phyloP scores from a whole-genome alignment of 2,113 vertebrate species.

The Centropus unirufus region DNA sequence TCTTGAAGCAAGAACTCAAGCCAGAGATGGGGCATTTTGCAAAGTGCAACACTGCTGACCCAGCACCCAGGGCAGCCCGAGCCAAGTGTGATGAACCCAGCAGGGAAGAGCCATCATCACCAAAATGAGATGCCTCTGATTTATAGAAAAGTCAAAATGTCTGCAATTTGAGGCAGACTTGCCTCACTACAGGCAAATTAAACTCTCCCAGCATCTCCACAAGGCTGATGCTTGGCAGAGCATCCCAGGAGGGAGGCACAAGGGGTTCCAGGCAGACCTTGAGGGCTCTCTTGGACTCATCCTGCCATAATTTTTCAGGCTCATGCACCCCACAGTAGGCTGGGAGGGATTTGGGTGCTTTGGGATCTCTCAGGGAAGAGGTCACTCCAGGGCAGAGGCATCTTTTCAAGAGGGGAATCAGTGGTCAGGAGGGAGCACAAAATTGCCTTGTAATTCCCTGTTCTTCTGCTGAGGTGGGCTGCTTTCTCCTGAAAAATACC shows the following conservation, averaged over 20 bases:
- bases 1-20: neutral
- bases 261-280: neutral
- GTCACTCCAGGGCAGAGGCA: neutral
- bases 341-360: neutral
- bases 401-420: neutral
- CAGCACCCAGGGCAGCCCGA: accelerated
- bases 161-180: neutral
- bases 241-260: accelerated
- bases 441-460: neutral
- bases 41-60: neutral
- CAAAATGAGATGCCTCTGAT: neutral
- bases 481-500: neutral
- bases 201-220: neutral
- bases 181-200: accelerated
- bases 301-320: neutral
- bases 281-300: neutral
- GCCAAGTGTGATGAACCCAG: accelerated
- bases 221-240: neutral
- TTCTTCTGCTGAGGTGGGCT: neutral
- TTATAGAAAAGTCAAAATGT: neutral
- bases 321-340: neutral
- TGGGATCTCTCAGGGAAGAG: neutral
- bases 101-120: neutral
- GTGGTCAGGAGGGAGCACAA: neutral
- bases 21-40: neutral